Evolutionary conservation across 1,140 invertebrate genomes (phyloP).

Genomic region (Gryllus bimaculatus): DNA sequence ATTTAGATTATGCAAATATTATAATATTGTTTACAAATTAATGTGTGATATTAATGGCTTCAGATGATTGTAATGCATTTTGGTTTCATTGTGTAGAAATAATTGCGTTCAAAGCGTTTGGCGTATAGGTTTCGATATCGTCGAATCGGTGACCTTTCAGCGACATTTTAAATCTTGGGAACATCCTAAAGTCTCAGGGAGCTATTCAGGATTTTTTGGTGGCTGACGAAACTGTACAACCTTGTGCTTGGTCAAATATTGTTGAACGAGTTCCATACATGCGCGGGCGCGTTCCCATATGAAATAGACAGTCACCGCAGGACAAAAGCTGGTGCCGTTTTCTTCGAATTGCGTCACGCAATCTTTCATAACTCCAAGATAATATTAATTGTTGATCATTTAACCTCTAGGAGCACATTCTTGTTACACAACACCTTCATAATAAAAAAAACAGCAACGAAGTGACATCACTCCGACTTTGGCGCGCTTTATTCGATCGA

Average conservation of each 20-base stretch:
- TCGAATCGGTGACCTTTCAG: conserved; percentile 25
- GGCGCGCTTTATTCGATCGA: background rate
- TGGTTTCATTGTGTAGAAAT: too few relatives aligned
- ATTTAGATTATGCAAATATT: too few relatives aligned
- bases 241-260: background rate
- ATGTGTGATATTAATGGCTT: too few relatives aligned
- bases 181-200: conserved; percentile 27
- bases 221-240: conserved; percentile 20
- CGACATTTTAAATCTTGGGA: conserved; percentile 25
- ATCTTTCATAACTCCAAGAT: conserved; percentile 8
- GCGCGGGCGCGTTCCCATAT: background rate
- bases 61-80: too few relatives aligned
- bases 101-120: conserved; percentile 20
- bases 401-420: conserved; percentile 17
- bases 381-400: conserved; percentile 19
- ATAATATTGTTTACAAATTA: too few relatives aligned
- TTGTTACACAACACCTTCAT: conserved; percentile 13
- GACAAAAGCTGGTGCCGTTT: background rate
- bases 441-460: background rate
- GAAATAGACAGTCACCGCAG: background rate
- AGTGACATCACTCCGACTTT: background rate
- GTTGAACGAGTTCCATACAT: background rate
- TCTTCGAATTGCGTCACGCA: conserved; percentile 21
- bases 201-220: conserved; percentile 29
- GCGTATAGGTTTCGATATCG: conserved; percentile 24